Conservation (phyloP, 2,797 vertebrate genomes). For the Artibeus jamaicensis region DNA sequence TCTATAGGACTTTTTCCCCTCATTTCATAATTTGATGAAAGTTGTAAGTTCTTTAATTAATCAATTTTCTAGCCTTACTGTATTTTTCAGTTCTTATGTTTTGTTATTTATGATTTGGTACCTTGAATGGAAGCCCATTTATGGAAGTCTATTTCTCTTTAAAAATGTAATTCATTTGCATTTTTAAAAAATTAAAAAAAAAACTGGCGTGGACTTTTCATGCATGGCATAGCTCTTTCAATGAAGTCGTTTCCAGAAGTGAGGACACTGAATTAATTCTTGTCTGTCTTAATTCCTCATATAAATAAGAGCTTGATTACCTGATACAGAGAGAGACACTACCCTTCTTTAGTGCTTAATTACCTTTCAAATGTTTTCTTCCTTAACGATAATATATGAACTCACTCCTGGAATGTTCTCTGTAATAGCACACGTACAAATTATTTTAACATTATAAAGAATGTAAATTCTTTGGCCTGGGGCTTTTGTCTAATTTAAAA, state of each 20-base stretch:
- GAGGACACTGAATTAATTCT: conserved; percentile 18
- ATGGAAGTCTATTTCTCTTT: conserved; percentile 21
- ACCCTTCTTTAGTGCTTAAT: background rate
- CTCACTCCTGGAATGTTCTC: background rate
- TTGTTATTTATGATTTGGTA: conserved; percentile 49
- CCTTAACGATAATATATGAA: background rate
- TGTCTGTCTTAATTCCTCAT: background rate
- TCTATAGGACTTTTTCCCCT: background rate
- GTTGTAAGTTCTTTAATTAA: conserved; percentile 40
- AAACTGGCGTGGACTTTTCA: background rate
- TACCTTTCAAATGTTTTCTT: conserved; percentile 24
- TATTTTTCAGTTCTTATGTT: conserved; percentile 45
- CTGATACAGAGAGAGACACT: background rate
- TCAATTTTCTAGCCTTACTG: conserved; percentile 43
- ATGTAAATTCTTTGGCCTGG: background rate
- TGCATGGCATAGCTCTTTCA: conserved; percentile 29
- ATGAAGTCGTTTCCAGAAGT: background rate
- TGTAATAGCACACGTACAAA: background rate
- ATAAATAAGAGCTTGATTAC: conserved; percentile 18
- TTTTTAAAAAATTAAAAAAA: conserved; percentile 52
- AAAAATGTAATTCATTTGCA: conserved; percentile 37
- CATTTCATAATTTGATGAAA: conserved; percentile 49
- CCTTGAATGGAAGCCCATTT: background rate
- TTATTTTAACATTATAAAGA: background rate
- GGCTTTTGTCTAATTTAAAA: background rate